These are phyloP conservation scores for Aleiodes sp. DNA, from an alignment of 1,140 invertebrate species.

Conservation along the genomic window DNA sequence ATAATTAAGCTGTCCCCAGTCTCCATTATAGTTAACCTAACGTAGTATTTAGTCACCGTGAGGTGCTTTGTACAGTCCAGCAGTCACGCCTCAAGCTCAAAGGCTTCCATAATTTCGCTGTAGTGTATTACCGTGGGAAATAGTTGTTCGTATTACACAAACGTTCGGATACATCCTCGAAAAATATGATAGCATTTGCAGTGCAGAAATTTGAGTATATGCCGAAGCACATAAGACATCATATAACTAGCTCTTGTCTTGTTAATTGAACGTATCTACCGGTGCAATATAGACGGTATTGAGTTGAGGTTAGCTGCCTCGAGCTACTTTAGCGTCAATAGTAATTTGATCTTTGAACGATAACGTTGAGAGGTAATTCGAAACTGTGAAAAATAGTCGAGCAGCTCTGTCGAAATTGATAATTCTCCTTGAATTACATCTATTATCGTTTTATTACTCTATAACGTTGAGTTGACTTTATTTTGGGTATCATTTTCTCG, in stretches of 20 bases:
- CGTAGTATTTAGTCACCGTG: conserved; percentile 9
- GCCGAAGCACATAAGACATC: not conserved
- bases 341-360: conserved; percentile 4
- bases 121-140: not conserved
- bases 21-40: not conserved
- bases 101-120: not conserved
- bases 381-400: not conserved
- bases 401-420: too few relatives aligned
- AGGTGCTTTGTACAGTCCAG: not conserved
- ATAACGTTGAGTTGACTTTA: too few relatives aligned
- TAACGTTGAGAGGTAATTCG: not conserved
- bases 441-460: too few relatives aligned
- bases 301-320: not conserved
- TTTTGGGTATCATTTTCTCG: too few relatives aligned
- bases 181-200: not conserved
- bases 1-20: conserved; percentile 10
- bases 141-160: not conserved
- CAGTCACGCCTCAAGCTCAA: not conserved
- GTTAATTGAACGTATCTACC: conserved; percentile 6
- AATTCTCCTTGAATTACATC: too few relatives aligned
- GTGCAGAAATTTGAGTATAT: not conserved
- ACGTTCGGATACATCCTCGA: not conserved
- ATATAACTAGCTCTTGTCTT: conserved; percentile 1
- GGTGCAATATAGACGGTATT: not conserved
- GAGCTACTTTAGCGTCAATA: not conserved